phyloP scores from a whole-genome alignment of 2,888 invertebrate species.

The Microchrysa polita region DNA sequence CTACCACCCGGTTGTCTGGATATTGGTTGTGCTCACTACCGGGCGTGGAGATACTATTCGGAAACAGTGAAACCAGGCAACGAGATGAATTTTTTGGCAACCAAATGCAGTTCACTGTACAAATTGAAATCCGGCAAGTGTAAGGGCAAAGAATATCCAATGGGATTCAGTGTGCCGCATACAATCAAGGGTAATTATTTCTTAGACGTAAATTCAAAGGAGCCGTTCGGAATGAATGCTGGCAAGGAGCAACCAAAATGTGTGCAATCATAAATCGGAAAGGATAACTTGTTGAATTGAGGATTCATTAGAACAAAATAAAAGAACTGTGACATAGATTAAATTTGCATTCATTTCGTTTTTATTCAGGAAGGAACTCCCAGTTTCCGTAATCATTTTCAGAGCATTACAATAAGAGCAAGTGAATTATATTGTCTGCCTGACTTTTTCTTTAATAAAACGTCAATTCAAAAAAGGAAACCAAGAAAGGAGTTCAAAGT shows the following conservation, averaged over 20 bases:
- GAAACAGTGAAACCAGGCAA: conserved; percentile 59
- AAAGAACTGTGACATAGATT: no score
- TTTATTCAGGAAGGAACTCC: no score
- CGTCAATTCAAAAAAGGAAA: no score
- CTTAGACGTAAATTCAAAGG: conserved; percentile 56
- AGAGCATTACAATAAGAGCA: no score
- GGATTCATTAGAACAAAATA: background rate
- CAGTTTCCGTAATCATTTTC: no score
- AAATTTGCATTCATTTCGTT: no score
- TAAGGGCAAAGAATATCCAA: conserved; percentile 54
- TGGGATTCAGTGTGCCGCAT: conserved; percentile 59
- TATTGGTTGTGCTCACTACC: conserved; percentile 57
- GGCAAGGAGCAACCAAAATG: background rate
- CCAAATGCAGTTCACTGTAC: conserved; percentile 56
- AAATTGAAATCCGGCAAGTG: conserved; percentile 57
- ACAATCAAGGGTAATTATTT: conserved; percentile 60
- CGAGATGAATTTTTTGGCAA: conserved; percentile 56
- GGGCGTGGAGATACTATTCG: conserved; percentile 58
- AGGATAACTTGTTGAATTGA: background rate
- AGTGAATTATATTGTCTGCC: no score
- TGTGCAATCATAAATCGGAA: background rate
- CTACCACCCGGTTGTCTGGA: conserved; percentile 58
- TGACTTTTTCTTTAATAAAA: no score
- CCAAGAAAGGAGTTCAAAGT: no score
- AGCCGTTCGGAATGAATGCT: conserved; percentile 56